Evolutionary conservation across 35 echinoderm and acorn worm species (phyloP).

Genomic region (Apostichopus parvimensis): DNA sequence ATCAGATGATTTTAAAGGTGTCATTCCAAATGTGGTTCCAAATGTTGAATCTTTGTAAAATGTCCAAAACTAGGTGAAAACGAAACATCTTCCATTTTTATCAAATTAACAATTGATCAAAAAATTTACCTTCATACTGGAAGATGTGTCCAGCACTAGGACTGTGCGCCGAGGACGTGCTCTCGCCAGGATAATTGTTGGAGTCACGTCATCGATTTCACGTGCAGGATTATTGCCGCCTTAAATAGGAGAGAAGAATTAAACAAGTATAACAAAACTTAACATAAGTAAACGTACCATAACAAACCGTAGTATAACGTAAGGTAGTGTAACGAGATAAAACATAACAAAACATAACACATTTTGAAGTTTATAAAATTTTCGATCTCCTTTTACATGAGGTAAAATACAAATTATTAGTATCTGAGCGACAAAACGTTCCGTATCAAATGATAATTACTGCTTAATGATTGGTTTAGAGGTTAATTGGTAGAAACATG

Average conservation of each 20-base stretch:
- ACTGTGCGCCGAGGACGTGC: not conserved
- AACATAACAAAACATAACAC: too few relatives aligned
- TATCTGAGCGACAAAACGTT: too few relatives aligned
- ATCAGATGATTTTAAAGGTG: not conserved
- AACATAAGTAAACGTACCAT: too few relatives aligned
- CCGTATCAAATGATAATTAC: too few relatives aligned
- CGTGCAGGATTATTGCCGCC: constrained; percentile 38
- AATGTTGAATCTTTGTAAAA: not conserved
- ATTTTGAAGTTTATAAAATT: too few relatives aligned
- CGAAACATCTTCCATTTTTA: not conserved
- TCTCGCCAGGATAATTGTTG: constrained; percentile 33
- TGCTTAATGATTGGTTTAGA: too few relatives aligned
- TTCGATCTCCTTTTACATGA: too few relatives aligned
- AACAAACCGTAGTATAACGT: too few relatives aligned
- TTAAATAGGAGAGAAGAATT: constrained; percentile 13
- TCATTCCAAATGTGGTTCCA: not conserved
- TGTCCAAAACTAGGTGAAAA: not conserved
- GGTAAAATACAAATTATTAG: too few relatives aligned
- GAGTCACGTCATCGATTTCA: constrained; percentile 42
- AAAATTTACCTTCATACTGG: constrained; percentile 27
- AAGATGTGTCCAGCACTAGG: constrained; percentile 38
- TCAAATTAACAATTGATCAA: not conserved
- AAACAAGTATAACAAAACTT: not conserved
- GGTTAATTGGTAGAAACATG: too few relatives aligned
- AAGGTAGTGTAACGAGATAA: too few relatives aligned